Conservation (phyloP, 2,888 invertebrate genomes). For the Tetropium fuscum region DNA sequence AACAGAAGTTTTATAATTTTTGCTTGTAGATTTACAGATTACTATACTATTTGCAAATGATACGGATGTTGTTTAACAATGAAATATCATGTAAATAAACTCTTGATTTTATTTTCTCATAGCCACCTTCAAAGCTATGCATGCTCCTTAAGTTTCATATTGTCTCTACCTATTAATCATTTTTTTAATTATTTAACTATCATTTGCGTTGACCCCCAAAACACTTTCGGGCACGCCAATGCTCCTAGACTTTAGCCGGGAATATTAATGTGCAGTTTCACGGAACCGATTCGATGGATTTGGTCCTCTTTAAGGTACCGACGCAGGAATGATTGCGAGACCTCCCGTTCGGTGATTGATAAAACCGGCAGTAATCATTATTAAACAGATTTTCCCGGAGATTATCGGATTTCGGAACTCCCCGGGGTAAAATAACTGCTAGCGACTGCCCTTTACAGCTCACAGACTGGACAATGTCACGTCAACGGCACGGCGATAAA, state of each 20-base stretch:
- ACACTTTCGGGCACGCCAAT: background rate
- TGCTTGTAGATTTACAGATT: too few species aligned
- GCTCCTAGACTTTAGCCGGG: background rate
- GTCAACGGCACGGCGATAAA: constrained; percentile 10
- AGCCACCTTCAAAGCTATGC: too few species aligned
- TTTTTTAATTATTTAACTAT: too few species aligned
- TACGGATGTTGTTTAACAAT: too few species aligned
- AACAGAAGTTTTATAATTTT: too few species aligned
- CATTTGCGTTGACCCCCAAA: background rate
- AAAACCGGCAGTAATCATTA: constrained; percentile 48
- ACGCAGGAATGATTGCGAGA: constrained; percentile 4
- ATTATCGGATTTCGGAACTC: constrained; percentile 48
- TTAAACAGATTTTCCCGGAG: constrained; percentile 47
- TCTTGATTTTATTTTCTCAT: too few species aligned
- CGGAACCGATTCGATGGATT: constrained; percentile 5
- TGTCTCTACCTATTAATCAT: too few species aligned
- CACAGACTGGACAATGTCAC: constrained; percentile 5
- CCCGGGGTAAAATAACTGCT: constrained; percentile 42
- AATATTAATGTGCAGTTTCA: constrained; percentile 17
- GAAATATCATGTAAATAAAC: too few species aligned
- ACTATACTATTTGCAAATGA: too few species aligned
- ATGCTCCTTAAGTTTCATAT: too few species aligned
- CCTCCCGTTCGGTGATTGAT: constrained; percentile 42
- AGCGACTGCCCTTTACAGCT: constrained; percentile 20
- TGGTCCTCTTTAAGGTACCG: constrained; percentile 10